A percentile compares a stretch with the other conserved stretches of the same genome.
Conservation (phyloP, 2,797 vertebrate genomes). For the Fundulus diaphanus region DNA sequence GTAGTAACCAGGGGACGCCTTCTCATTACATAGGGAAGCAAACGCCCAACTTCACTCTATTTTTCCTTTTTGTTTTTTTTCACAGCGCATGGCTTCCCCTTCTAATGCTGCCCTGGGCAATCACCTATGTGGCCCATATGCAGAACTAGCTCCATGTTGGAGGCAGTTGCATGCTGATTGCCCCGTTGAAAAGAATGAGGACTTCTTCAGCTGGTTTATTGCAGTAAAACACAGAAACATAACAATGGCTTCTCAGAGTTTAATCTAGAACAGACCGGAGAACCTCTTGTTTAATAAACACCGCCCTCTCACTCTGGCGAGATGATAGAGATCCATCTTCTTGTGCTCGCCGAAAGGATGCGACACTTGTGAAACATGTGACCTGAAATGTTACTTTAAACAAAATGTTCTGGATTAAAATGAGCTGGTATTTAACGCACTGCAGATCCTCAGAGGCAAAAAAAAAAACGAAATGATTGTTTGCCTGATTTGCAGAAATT, state of each 20-base stretch:
- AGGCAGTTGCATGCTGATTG: not conserved
- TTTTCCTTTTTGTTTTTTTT: too few relatives aligned
- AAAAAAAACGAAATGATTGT: not conserved
- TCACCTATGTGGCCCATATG: too few relatives aligned
- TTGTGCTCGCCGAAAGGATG: conserved; percentile 43
- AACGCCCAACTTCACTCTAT: not conserved
- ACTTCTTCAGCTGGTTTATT: not conserved
- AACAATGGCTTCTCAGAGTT: conserved; percentile 17
- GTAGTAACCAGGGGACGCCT: not conserved
- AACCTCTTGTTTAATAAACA: conserved; percentile 54
- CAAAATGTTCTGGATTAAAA: conserved; percentile 19
- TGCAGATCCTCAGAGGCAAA: conserved; percentile 10
- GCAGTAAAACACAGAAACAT: conserved; percentile 24
- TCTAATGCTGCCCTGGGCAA: too few relatives aligned
- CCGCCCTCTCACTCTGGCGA: conserved; percentile 3
- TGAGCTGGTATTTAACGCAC: conserved; percentile 12
- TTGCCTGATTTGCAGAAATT: too few relatives aligned
- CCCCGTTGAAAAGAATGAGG: not conserved
- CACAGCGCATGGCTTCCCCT: too few relatives aligned
- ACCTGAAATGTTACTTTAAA: conserved; percentile 38
- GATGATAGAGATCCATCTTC: conserved; percentile 37
- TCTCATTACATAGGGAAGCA: not conserved
- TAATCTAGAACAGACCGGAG: conserved; percentile 48
- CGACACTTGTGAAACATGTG: conserved; percentile 36
- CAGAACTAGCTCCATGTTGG: not conserved